Conservation (phyloP, 53 echinoderm and acorn worm genomes). For the Temnopleurus reevesii region DNA sequence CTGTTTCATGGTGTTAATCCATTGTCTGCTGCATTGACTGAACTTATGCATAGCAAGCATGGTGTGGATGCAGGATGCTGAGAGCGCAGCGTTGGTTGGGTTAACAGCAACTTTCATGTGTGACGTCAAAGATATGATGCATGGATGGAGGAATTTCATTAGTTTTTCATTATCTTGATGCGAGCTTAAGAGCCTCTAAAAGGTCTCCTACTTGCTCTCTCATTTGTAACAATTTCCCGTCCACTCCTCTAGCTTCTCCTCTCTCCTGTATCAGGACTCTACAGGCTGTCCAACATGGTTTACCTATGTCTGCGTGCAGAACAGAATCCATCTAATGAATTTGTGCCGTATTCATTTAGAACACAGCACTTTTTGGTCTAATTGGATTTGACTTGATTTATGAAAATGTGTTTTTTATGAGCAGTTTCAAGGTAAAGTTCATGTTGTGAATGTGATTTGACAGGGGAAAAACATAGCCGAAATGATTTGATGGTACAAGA, state of each 20-base stretch:
- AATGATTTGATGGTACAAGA: too few species aligned
- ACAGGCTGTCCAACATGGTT: background rate
- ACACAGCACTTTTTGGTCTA: conserved; percentile 7
- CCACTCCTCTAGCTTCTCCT: background rate
- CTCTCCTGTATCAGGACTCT: background rate
- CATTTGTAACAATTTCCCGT: conserved; percentile 46
- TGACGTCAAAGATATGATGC: conserved; percentile 53
- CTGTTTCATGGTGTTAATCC: background rate
- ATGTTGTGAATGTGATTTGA: background rate
- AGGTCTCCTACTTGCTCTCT: conserved; percentile 38
- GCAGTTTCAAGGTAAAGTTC: background rate
- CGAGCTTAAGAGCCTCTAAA: conserved; percentile 43
- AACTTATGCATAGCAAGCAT: background rate
- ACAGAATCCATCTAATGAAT: background rate
- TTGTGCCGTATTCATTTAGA: background rate
- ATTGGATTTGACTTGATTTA: conserved; percentile 14
- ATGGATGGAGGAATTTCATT: conserved; percentile 52
- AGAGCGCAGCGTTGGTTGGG: background rate
- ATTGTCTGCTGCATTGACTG: background rate
- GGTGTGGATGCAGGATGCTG: background rate
- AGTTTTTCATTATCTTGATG: conserved; percentile 52
- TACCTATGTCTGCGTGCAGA: background rate
- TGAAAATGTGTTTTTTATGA: background rate
- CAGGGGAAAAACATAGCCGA: too few species aligned
- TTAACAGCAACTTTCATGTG: background rate